These are phyloP conservation scores for Meloidogyne chitwoodi DNA, from an alignment of 1,140 invertebrate genomes.

Conservation along the genomic window DNA sequence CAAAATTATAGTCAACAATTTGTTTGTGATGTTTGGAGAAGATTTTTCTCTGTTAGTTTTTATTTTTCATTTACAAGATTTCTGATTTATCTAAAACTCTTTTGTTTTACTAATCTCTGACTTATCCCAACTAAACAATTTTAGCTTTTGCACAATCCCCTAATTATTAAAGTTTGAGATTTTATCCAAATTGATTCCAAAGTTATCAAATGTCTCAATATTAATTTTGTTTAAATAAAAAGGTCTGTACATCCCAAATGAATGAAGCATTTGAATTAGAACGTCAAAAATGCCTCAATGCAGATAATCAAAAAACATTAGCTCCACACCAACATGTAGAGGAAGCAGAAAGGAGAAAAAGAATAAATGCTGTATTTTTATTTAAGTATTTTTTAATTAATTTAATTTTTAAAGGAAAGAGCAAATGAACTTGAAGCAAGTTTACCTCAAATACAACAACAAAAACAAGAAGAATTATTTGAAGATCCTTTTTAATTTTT, in stretches of 20 bases:
- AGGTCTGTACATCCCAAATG: not conserved
- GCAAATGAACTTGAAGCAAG: conserved; percentile 17
- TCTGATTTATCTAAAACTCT: too few relatives aligned
- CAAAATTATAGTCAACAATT: conserved; percentile 31
- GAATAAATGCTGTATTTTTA: conserved; percentile 24
- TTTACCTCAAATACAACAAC: conserved; percentile 6
- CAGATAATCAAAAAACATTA: conserved; percentile 36
- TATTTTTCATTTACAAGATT: too few relatives aligned
- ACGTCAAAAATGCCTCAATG: conserved; percentile 41
- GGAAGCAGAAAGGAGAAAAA: conserved; percentile 31
- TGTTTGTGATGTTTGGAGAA: conserved; percentile 34
- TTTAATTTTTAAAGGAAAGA: conserved; percentile 13
- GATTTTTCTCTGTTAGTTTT: conserved; percentile 31
- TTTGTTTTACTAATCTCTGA: not conserved
- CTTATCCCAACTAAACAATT: not conserved
- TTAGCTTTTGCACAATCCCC: too few relatives aligned
- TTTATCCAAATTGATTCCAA: too few relatives aligned
- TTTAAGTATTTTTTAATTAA: not conserved
- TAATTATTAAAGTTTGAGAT: too few relatives aligned
- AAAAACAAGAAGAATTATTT: conserved; percentile 30
- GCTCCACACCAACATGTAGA: conserved; percentile 42
- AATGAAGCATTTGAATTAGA: conserved; percentile 42
- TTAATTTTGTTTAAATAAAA: too few relatives aligned
- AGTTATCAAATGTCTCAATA: too few relatives aligned
- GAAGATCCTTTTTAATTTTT: conserved; percentile 40